A percentile compares a stretch with the other conserved stretches of the same genome.
Evolutionary conservation across 2,888 invertebrate species (phyloP).

Genomic region (Hypsopygia costalis): DNA sequence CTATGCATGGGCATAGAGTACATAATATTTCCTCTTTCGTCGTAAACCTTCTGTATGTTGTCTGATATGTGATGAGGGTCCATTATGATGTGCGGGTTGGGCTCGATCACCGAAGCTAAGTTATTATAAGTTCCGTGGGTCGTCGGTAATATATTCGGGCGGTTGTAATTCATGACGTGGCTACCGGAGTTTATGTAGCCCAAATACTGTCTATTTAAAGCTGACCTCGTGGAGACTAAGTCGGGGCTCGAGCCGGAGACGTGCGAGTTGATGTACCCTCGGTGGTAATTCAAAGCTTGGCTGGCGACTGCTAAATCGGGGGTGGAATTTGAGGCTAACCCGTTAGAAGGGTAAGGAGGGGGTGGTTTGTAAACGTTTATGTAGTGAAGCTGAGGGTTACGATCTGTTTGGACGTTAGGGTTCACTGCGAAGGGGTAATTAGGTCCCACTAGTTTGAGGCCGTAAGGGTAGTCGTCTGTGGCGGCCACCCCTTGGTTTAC

Average conservation of each 20-base stretch:
- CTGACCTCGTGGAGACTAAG: slow-evolving; percentile 86
- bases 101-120: slow-evolving; percentile 81
- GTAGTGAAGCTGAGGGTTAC: slow-evolving; percentile 76
- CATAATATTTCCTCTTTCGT: slow-evolving; percentile 82
- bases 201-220: slow-evolving; percentile 74
- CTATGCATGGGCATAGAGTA: slow-evolving; percentile 81
- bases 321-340: slow-evolving; percentile 90
- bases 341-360: slow-evolving; percentile 89
- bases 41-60: slow-evolving; percentile 82
- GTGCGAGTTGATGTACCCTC: slow-evolving; percentile 73
- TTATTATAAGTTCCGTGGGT: slow-evolving; percentile 88
- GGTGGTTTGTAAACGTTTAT: slow-evolving; percentile 90
- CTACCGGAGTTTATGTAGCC: slow-evolving; percentile 53
- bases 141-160: slow-evolving; percentile 58
- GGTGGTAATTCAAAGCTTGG: slow-evolving; percentile 75
- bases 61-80: slow-evolving; percentile 80
- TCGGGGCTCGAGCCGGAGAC: slow-evolving; percentile 90
- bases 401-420: slow-evolving; percentile 60
- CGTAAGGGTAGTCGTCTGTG: slow-evolving; percentile 57
- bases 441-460: slow-evolving; percentile 48
- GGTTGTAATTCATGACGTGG: slow-evolving; percentile 52
- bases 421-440: slow-evolving; percentile 66
- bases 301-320: slow-evolving; percentile 90
- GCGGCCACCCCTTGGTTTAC: slow-evolving; percentile 40
- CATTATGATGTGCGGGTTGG: slow-evolving; percentile 75